Conservation (phyloP, 2,888 invertebrate species). For the Andricus curvator region DNA sequence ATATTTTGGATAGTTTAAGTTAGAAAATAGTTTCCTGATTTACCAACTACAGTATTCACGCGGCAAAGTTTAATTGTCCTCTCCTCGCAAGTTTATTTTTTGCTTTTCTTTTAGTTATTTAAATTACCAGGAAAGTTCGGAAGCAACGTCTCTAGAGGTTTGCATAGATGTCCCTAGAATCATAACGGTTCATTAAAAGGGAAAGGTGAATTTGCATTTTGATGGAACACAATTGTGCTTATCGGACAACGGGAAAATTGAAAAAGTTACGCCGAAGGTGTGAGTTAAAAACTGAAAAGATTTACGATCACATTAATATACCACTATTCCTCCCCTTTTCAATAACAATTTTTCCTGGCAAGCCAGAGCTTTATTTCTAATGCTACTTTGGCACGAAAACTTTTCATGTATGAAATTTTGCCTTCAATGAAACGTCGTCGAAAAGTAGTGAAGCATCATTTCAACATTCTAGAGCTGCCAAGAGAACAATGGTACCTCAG, state of each 20-base stretch:
- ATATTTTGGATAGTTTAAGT: background rate
- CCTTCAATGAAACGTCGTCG: background rate
- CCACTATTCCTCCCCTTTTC: background rate
- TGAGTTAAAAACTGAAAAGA: background rate
- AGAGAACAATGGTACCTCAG: background rate
- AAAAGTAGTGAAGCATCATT: background rate
- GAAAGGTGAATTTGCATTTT: slow-evolving; percentile 19
- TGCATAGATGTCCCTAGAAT: slow-evolving; percentile 1
- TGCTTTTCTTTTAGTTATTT: background rate
- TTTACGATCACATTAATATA: background rate
- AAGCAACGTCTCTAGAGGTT: slow-evolving; percentile 1
- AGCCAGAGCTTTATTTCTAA: background rate
- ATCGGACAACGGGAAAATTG: slow-evolving; percentile 19
- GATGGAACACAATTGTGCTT: slow-evolving; percentile 12
- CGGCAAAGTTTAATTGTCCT: slow-evolving; percentile 7
- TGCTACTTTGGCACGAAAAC: background rate
- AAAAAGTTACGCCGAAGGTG: slow-evolving; percentile 11
- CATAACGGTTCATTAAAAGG: background rate
- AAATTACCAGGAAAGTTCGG: background rate
- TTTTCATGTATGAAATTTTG: background rate
- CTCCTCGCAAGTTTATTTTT: background rate
- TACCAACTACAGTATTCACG: background rate
- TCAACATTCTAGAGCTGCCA: background rate
- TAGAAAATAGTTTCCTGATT: background rate
- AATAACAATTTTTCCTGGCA: background rate